Base-by-base conservation (phyloP, 2,797 vertebrate species). In the Lemur catta region DNA sequence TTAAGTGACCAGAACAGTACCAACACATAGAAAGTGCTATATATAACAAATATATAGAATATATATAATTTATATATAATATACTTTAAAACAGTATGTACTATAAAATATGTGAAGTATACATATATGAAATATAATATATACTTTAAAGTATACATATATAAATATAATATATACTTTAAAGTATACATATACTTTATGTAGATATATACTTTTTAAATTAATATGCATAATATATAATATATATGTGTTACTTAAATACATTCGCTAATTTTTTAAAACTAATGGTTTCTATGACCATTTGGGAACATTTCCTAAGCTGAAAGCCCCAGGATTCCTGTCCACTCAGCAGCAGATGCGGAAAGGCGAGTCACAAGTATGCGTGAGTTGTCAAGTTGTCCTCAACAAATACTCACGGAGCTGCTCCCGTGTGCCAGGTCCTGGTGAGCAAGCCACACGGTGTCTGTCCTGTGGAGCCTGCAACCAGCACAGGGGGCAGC, bases 371-470 rank as follows among this genome's bases (percentile, higher is more conserved):
- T 43, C 43, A 24, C 4, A 26, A 2, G 6, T 46, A 10, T 50
- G 55, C 3, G 15, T 63, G 38, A 72, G 38, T 57, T 30, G 41
- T 72, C 38, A 76, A 76, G 4, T n/a, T 4, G 72, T 22, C 13
- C 41, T 67, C 79, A 61, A 18, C 46, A 82, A 38, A 74, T 14
- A 30, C 26, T 33, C 12, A 5, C 20, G 11, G 2, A 79, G n/a
- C 14, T 50, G 22, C 35, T 48, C 6, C 41, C 18, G 28, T 24
- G 33, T 30, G 35, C 28, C 10, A 55, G 30, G 15, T 50, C 52
- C 20, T 52, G 74, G 8, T 2, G 4, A 52, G 50, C 11, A 69
- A 26, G 38, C 48, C 12, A 1, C 6, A 5, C 0, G 0, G 41
- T 1, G 17, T 84, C 13, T 72, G 6, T 12, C 35, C 76, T 13